Evolutionary conservation across 2,888 invertebrate genomes (phyloP).

Genomic region (Cosmopolites sordidus): DNA sequence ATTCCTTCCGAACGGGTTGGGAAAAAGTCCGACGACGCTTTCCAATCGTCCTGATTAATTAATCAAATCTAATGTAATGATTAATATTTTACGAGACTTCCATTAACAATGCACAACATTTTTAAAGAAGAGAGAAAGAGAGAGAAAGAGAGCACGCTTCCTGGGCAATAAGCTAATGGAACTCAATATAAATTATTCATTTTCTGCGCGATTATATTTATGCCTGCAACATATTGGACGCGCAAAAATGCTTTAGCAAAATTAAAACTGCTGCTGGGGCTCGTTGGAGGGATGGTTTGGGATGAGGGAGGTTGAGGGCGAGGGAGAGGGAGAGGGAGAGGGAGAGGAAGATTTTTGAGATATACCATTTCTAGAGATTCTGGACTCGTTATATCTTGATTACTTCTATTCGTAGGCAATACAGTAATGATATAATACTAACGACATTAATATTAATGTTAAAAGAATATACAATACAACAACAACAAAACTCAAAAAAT

Average conservation of each 20-base stretch:
- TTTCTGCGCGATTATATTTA: constrained; percentile 22
- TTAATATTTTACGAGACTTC: constrained; percentile 18
- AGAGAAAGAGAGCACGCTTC: constrained; percentile 5
- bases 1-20: too few species aligned
- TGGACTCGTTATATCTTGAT: too few species aligned
- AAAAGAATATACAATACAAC: too few species aligned
- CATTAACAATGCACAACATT: constrained; percentile 22
- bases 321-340: background rate
- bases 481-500: too few species aligned
- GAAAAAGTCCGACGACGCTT: background rate
- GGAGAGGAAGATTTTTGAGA: background rate
- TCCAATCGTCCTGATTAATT: constrained; percentile 12
- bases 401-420: too few species aligned
- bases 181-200: constrained; percentile 22
- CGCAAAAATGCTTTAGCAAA: constrained; percentile 20
- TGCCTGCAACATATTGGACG: constrained; percentile 21
- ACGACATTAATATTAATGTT: too few species aligned
- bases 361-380: background rate
- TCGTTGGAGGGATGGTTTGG: background rate
- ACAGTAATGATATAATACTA: too few species aligned
- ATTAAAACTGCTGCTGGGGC: constrained; percentile 10
- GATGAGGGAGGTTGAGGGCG: background rate
- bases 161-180: constrained; percentile 25
- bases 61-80: constrained; percentile 23
- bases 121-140: constrained; percentile 15